Base-by-base conservation (phyloP, 2,888 invertebrate genomes). In the Odontothrips loti region DNA sequence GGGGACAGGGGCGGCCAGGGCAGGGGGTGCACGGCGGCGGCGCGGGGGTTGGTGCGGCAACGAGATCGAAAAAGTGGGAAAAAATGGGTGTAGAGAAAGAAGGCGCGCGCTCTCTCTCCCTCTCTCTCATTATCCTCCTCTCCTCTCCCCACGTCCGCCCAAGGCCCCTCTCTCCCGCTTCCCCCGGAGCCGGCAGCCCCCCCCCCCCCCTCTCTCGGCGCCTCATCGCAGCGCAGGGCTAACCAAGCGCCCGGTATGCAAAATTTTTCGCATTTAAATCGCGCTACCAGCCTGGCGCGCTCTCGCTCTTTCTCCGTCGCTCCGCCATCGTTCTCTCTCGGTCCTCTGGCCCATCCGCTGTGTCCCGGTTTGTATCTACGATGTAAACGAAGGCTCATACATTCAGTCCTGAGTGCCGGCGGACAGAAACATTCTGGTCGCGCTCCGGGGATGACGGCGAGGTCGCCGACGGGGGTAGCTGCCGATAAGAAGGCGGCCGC, bases 181-280 rank as follows among this genome's bases (percentile, higher is more conserved):
- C 2, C 58, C 15, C 58, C 11, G 17, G 58, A 58, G 58, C 58
- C 58, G 10, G 58, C 68, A 75, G 68, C 23, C 27, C 68, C 12
- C 68, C 68, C 68, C 12, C 23, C 27, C 27, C n/a, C n/a, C 68
- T n/a, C n/a, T n/a, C n/a, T n/a, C 68, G 68, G 68, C 68, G 68
- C 23, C 68, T 23, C 58, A n/a, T 17, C 58, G 6, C 58, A 20
- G 51, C 51, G 6, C 11, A 23, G 23, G 27, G 68, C 23, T 27
- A 23, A 75, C n/a, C 68, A n/a, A 75, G 23, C 23, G 27, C 23
- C 68, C 27, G 68, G 23, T 75, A 75, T 75, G 68, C 68, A 27
- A 75, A 75, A 75, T 75, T 75, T 75, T 75, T 75, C 68, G 68
- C 68, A 75, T 75, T 75, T 75, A 75, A 75, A 75, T 75, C 68